Percentiles rank a stretch among this genome's conserved stretches.
Evolutionary conservation across 2,113 vertebrate species (phyloP).

Genomic region (Myotis yumanensis): DNA sequence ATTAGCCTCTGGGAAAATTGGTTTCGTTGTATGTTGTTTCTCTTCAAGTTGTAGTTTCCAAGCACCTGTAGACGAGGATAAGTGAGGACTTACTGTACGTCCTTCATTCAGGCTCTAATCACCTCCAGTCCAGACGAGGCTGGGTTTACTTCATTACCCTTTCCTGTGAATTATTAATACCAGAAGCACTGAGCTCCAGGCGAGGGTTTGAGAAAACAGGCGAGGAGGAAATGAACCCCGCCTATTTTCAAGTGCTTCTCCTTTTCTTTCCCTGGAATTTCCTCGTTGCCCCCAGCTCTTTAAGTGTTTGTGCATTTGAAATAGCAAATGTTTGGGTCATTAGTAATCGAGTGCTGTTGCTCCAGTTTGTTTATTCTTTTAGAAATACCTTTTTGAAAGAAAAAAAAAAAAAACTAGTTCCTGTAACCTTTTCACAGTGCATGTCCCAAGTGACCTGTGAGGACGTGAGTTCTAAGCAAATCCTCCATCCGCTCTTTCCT

Average conservation of each 20-base stretch:
- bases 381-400: constrained; percentile 27
- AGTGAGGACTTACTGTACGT: background rate
- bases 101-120: constrained; percentile 35
- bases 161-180: constrained; percentile 70
- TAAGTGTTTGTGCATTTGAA: constrained; percentile 51
- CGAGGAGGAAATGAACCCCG: constrained; percentile 60
- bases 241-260: constrained; percentile 63
- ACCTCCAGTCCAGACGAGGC: background rate
- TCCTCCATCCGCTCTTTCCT: background rate
- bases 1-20: background rate
- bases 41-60: background rate
- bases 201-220: background rate
- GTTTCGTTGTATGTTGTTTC: background rate
- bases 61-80: background rate
- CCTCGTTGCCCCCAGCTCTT: constrained; percentile 19
- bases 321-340: constrained; percentile 30
- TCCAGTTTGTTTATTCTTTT: constrained; percentile 36
- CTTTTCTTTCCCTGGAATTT: constrained; percentile 69
- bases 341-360: background rate
- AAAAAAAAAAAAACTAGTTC: constrained; percentile 34
- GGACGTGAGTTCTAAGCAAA: constrained; percentile 1
- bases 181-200: constrained; percentile 47
- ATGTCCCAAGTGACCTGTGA: constrained; percentile 2
- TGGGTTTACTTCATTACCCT: constrained; percentile 57
- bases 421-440: constrained; percentile 43